Conservation (phyloP, 2,113 vertebrate species). For the Plectropomus leopardus region DNA sequence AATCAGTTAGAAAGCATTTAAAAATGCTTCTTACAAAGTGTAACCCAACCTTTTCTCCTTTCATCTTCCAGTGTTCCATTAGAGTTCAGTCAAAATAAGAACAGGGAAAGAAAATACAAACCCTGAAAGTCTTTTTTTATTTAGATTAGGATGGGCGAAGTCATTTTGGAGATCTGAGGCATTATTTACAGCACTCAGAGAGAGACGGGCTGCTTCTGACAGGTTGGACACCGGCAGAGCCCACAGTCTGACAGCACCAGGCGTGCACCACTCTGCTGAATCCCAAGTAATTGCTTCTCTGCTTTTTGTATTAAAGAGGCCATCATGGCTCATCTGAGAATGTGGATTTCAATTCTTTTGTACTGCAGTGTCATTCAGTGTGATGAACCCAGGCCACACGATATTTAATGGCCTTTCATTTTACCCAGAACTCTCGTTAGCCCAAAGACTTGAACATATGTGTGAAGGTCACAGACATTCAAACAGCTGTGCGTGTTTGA, state of each 20-base stretch:
- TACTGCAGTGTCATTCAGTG: conserved; percentile 46
- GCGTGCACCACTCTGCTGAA: conserved; percentile 41
- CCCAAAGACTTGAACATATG: background rate
- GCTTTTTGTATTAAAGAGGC: conserved; percentile 61
- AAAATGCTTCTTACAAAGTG: background rate
- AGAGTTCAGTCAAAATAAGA: background rate
- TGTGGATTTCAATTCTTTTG: conserved; percentile 60
- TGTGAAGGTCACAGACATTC: conserved; percentile 17
- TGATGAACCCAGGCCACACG: conserved; percentile 47
- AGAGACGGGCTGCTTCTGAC: conserved; percentile 18
- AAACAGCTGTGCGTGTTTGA: background rate
- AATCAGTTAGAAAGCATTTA: background rate
- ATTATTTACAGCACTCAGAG: conserved; percentile 12
- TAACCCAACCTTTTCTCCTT: background rate
- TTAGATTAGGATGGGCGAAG: background rate
- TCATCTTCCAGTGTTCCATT: background rate
- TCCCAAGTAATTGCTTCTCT: conserved; percentile 68
- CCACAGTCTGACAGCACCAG: conserved; percentile 26
- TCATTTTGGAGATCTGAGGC: conserved; percentile 10
- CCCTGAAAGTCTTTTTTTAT: background rate
- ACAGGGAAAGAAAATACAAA: background rate
- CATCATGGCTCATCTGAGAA: conserved; percentile 57
- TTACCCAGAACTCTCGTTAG: conserved; percentile 1
- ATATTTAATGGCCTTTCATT: conserved; percentile 55
- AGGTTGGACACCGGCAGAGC: conserved; percentile 25